Conservation (phyloP, 2,797 vertebrate species). For the Huso huso region DNA sequence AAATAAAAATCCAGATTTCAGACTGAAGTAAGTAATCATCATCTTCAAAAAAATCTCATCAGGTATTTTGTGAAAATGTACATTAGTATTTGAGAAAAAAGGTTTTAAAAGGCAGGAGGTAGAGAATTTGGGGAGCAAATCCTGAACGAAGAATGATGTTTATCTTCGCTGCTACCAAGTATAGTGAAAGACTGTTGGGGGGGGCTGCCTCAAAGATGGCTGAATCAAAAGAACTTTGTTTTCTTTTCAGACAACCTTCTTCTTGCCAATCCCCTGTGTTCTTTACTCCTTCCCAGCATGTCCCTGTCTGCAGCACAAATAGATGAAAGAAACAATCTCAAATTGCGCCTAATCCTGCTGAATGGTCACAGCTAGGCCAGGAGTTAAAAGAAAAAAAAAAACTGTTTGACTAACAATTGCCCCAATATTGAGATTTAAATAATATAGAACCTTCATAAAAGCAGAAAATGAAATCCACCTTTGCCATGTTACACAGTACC, state of each 20-base stretch:
- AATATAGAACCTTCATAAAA: constrained; percentile 39
- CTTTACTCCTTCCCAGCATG: constrained; percentile 45
- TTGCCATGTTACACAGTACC: constrained; percentile 58
- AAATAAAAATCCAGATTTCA: no score
- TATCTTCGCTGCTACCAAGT: no score
- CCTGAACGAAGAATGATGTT: no score
- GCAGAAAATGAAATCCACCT: constrained; percentile 54
- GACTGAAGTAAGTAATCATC: no score
- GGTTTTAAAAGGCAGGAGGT: no score
- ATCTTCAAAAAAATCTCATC: no score
- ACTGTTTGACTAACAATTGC: constrained; percentile 43
- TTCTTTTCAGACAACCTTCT: constrained; percentile 47
- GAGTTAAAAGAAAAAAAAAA: constrained; percentile 45
- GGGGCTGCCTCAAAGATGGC: constrained; percentile 18
- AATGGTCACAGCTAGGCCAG: constrained; percentile 42
- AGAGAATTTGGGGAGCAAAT: no score
- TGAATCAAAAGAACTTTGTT: constrained; percentile 50
- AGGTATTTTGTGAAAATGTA: no score
- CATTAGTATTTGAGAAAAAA: no score
- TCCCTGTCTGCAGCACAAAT: constrained; percentile 39
- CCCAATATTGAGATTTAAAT: constrained; percentile 46
- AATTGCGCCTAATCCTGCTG: constrained; percentile 45
- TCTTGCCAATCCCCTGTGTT: constrained; percentile 37
- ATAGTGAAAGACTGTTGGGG: no score
- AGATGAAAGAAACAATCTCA: constrained; percentile 45